Evolutionary conservation across 2,113 vertebrate species (phyloP).

Genomic region (Zapus hudsonius): DNA sequence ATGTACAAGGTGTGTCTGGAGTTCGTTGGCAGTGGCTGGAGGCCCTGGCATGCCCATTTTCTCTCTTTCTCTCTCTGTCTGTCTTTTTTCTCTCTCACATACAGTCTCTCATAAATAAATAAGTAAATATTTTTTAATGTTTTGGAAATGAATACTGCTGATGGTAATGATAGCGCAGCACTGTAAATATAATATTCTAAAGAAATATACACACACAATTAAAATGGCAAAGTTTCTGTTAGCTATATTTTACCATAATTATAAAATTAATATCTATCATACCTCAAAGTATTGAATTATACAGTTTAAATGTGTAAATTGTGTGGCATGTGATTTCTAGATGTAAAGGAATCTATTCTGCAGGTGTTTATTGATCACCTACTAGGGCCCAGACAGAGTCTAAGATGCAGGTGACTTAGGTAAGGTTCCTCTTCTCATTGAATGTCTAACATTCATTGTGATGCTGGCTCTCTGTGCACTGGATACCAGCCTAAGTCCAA

Average conservation of each 20-base stretch:
- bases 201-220: neutral
- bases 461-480: neutral
- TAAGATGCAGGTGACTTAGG: neutral
- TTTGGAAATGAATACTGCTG: neutral
- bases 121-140: too few species aligned
- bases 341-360: neutral
- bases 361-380: neutral
- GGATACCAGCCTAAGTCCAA: neutral
- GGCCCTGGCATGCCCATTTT: too few species aligned
- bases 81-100: too few species aligned
- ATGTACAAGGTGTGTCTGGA: too few species aligned
- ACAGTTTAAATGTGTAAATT: neutral
- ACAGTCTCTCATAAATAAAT: too few species aligned
- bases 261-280: neutral
- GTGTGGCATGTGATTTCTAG: neutral
- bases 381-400: neutral
- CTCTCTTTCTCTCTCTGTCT: too few species aligned
- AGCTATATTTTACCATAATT: neutral
- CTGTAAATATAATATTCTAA: neutral
- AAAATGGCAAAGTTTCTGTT: neutral
- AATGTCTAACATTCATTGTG: neutral
- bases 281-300: neutral
- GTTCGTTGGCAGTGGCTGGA: too few species aligned
- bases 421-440: neutral
- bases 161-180: neutral